Base-by-base conservation (phyloP, 92 coral and sea anemone genomes). In the Phymanthus crucifer region DNA sequence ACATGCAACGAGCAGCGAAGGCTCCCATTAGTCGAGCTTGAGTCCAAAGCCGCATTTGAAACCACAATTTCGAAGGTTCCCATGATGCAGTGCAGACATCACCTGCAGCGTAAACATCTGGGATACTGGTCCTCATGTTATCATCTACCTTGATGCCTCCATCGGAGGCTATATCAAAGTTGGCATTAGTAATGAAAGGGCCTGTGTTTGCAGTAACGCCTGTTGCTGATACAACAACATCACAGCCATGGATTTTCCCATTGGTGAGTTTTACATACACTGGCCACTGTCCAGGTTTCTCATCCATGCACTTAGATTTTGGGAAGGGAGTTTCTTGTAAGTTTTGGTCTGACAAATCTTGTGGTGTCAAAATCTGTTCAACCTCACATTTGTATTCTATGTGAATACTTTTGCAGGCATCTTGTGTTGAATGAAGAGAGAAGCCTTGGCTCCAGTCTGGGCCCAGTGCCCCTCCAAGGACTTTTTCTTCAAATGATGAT, bases 31-130 rank as follows among this genome's bases (percentile, higher is more conserved):
- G 96, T 33, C 94, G 83, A 35, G 98, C 99, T 67, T 95, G 99
- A n/a, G 84, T 95, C 99, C 99, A 95, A 14, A 95, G 85, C 70
- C 98, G 87, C 98, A 95, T 95, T 75, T 95, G 99, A 64, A 93
- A 91, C 99, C 99, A 95, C 52, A 83, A 77, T 36, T 90, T 91
- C 0, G 99, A 89, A 13, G 96, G 94, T 29, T 93, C 80, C 99
- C 99, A 95, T 40, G 96, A 73, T 32, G 92, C 76, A 66, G 83
- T 93, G 83, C 99, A 95, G 31, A 91, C 96, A 86, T 95, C 99
- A 8, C 99, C 99, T 1, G 99, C 99, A 31, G 93, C 95, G 77
- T 92, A 95, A 29, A 95, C 97, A 73, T 95, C 95, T 21, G 65
- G 79, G 68, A 95, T 66, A 68, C 86, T 90, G 17, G 97, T 90